phyloP scores from a whole-genome alignment of 92 coral and sea anemone genomes.

The Paragorgia papillata region DNA sequence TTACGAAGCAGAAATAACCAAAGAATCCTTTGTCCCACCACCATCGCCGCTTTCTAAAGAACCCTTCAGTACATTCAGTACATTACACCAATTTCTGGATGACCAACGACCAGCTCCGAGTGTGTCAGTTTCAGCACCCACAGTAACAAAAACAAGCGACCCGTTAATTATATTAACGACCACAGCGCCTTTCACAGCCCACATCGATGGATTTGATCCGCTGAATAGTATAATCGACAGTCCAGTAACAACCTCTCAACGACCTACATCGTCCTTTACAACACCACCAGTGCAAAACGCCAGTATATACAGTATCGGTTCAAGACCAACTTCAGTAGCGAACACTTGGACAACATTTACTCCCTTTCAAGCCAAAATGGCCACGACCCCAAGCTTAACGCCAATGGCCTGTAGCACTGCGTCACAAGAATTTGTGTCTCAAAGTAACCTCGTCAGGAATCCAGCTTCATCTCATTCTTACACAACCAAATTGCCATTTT shows the following conservation, averaged over 20 bases:
- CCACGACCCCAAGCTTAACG: background rate
- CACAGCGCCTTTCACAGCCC: too few species aligned
- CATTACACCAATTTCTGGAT: background rate
- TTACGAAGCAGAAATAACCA: slow-evolving; percentile 29
- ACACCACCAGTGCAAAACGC: too few species aligned
- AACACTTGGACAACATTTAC: background rate
- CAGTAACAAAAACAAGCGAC: too few species aligned
- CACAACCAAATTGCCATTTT: background rate
- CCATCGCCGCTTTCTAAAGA: slow-evolving; percentile 1
- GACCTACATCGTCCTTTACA: too few species aligned
- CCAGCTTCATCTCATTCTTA: slow-evolving; percentile 1
- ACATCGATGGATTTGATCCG: too few species aligned
- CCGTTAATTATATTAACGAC: too few species aligned
- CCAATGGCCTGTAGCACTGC: background rate
- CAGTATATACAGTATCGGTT: too few species aligned
- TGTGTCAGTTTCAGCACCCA: too few species aligned
- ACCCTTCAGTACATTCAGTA: background rate
- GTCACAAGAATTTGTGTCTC: background rate
- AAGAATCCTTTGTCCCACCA: background rate
- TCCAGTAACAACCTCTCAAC: too few species aligned
- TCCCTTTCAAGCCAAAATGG: background rate
- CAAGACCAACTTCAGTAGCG: background rate
- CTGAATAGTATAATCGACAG: too few species aligned
- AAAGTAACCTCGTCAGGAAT: slow-evolving; percentile 3
- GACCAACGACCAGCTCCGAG: too few species aligned